Base-by-base conservation (phyloP, 2,888 invertebrate species). In the Chymomyza fuscimana region DNA sequence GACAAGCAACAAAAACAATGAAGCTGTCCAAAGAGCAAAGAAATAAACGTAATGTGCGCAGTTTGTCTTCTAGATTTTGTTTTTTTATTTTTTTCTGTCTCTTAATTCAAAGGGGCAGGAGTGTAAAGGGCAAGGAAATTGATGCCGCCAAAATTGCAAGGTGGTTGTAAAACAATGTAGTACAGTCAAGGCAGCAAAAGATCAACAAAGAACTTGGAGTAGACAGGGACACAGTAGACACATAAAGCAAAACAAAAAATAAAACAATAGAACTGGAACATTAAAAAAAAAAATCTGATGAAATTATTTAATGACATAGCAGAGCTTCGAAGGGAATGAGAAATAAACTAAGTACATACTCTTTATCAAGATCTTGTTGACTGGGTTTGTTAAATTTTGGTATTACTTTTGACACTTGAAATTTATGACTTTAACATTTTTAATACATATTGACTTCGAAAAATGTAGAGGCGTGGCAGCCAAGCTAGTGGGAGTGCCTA, bases 1-100 rank as follows among this genome's bases (percentile, higher is more conserved):
- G 74, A 75, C 64, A 70, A 65, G 10, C 10, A 32, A 9, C n/a
- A 51, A 56, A 54, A 65, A 60, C 40, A 29, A 12, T 1, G 22
- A 15, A 60, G 46, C 51, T 19, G 58, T 36, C 36, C 50, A 36
- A 36, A 60, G 60, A 36, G 54, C 50, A 63, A 46, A 62, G 56
- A 63, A 56, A 32, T 25, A 19, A 58, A 25, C 22, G 58, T 54
- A 54, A 54, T 19, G 58, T 19, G 22, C 22, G 58, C 58, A 58
- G 58, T 25, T 58, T 19, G 58, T 54, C 22, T 54, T 54, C 10
- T 54, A 9, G 51, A 15, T 15, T 51, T 51, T 16, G 10, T 51
- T 51, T 51, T 51, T 7, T 16, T 51, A 4, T 51, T 16, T 54
- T 54, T 54, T 54, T 22, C 1, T 9, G 40, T 46, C 40, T 46